These are phyloP conservation scores for Spilosoma lubricipeda DNA, from an alignment of 2,888 invertebrate genomes.

Conservation along the genomic window DNA sequence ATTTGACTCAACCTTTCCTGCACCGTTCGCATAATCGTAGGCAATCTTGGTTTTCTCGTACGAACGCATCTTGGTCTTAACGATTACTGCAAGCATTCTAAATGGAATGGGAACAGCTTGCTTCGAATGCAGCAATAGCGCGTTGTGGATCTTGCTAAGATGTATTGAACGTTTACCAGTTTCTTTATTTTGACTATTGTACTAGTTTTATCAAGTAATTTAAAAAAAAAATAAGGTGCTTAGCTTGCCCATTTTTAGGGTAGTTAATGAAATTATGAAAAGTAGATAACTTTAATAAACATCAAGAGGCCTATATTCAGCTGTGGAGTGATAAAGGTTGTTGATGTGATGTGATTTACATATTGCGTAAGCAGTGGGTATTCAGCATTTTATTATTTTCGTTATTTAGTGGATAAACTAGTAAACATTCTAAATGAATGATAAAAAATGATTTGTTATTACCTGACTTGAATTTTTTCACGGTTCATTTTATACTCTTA, in stretches of 20 bases:
- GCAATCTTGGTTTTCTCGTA: conserved; percentile 53
- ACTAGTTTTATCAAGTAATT: background rate
- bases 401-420: too few relatives aligned
- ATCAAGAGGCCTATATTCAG: too few relatives aligned
- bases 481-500: too few relatives aligned
- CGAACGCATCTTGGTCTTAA: conserved; percentile 37
- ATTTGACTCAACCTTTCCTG: conserved; percentile 65
- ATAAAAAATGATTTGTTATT: too few relatives aligned
- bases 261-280: background rate
- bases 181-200: background rate
- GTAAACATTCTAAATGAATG: too few relatives aligned
- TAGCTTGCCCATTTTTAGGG: background rate
- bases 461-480: too few relatives aligned
- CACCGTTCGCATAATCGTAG: conserved; percentile 70
- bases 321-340: too few relatives aligned
- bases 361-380: too few relatives aligned
- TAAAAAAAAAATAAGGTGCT: background rate
- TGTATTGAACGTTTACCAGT: background rate
- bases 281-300: too few relatives aligned
- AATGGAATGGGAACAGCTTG: conserved; percentile 8
- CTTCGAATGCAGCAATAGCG: background rate
- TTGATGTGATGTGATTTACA: too few relatives aligned
- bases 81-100: conserved; percentile 39
- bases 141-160: background rate
- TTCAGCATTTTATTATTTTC: too few relatives aligned